A percentile compares a stretch with the other conserved stretches of the same genome.
phyloP scores from a whole-genome alignment of 2,113 vertebrate species.

The Stigmatopora argus region DNA sequence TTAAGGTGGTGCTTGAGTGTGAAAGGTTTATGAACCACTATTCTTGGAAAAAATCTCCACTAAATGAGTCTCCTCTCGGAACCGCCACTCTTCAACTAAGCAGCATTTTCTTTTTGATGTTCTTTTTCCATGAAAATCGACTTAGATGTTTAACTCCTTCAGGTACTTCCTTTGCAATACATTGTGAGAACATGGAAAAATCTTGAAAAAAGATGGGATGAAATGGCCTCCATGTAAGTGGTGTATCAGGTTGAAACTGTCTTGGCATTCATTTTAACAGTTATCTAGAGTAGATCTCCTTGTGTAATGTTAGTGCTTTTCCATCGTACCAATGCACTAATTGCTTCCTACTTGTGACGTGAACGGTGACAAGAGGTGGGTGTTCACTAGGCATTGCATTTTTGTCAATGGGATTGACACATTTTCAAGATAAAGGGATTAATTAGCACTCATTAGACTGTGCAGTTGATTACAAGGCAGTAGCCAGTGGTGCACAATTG shows the following conservation, averaged over 20 bases:
- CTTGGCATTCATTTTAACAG: neutral
- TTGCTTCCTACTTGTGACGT: constrained; percentile 44
- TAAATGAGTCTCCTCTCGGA: neutral
- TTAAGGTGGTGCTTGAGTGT: no score
- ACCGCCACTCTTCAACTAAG: neutral
- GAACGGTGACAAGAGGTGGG: constrained; percentile 15
- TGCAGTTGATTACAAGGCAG: constrained; percentile 38
- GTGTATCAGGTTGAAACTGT: neutral
- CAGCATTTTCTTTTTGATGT: neutral
- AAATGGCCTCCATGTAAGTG: neutral
- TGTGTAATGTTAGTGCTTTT: constrained; percentile 41
- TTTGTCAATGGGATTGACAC: constrained; percentile 1
- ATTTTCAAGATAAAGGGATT: constrained; percentile 42
- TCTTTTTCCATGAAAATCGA: neutral
- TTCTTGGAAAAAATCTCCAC: neutral
- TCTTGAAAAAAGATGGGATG: neutral
- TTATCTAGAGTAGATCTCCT: neutral
- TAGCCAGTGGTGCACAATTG: constrained; percentile 26
- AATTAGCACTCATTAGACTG: constrained; percentile 61
- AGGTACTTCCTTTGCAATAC: neutral
- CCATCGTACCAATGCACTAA: constrained; percentile 46
- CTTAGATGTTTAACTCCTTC: neutral
- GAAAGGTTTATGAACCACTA: no score
- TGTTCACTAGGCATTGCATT: neutral
- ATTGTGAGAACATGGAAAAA: neutral